Percentiles rank a stretch among this genome's conserved stretches.
phyloP scores from a whole-genome alignment of 2,888 invertebrate species.

The Notodonta ziczac region DNA sequence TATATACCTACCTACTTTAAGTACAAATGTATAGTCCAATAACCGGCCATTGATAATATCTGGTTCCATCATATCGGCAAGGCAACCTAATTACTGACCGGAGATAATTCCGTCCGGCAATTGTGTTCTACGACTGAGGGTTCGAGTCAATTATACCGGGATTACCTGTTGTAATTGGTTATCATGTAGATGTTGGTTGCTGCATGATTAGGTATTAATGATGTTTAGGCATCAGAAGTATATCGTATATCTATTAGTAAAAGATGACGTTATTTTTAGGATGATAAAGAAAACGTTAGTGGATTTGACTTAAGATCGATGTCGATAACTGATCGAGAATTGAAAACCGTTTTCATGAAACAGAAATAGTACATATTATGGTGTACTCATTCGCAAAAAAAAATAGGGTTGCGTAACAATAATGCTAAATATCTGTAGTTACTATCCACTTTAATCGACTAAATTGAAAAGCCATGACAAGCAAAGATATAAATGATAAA shows the following conservation, averaged over 20 bases:
- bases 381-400: no score
- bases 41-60: conserved; percentile 46
- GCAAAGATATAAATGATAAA: conserved; percentile 32
- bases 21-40: conserved; percentile 24
- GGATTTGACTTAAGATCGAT: no score
- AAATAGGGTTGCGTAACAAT: no score
- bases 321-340: no score
- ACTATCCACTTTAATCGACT: conserved; percentile 17
- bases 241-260: no score
- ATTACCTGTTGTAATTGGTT: conserved; percentile 69
- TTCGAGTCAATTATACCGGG: conserved; percentile 63
- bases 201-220: neutral
- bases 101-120: conserved; percentile 48
- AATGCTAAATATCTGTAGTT: neutral
- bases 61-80: conserved; percentile 40
- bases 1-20: no score
- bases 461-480: conserved; percentile 16
- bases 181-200: conserved; percentile 8
- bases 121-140: conserved; percentile 45
- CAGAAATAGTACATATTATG: no score
- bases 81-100: conserved; percentile 53
- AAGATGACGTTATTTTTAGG: neutral
- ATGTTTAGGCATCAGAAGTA: neutral
- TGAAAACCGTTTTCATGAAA: no score
- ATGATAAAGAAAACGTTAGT: no score